Percentiles rank a stretch among this genome's conserved stretches.
Conservation (phyloP, 2,797 vertebrate genomes). For the Melanotaenia pygmaea region DNA sequence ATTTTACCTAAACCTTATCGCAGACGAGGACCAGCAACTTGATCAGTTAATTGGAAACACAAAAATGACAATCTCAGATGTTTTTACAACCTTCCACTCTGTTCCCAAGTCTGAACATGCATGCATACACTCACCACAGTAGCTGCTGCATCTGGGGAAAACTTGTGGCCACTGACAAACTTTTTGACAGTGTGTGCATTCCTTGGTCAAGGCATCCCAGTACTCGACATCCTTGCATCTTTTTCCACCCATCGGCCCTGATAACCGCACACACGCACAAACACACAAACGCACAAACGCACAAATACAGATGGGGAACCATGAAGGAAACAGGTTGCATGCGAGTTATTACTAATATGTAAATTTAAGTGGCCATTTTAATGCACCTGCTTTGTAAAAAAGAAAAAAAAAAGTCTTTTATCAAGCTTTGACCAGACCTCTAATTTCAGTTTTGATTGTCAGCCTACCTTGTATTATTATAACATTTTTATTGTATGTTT, state of each 20-base stretch:
- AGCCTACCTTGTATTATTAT: no score
- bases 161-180: constrained; percentile 34
- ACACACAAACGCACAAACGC: constrained; percentile 12
- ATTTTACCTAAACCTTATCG: background rate
- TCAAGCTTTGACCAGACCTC: background rate
- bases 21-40: background rate
- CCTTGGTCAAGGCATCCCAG: constrained; percentile 56
- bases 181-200: constrained; percentile 58
- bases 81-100: background rate
- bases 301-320: background rate
- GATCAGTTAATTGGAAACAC: background rate
- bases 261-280: constrained; percentile 16
- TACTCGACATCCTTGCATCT: constrained; percentile 49
- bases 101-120: background rate
- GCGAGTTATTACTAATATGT: background rate
- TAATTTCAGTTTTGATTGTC: no score
- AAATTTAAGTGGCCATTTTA: background rate
- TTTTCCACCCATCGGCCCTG: constrained; percentile 47
- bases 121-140: constrained; percentile 72
- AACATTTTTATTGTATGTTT: no score
- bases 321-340: background rate
- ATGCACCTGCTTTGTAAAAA: background rate
- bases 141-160: constrained; percentile 47
- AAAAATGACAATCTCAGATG: background rate
- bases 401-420: background rate